Evolutionary conservation across 2,797 vertebrate species (phyloP).

Genomic region (Garrulus glandarius): DNA sequence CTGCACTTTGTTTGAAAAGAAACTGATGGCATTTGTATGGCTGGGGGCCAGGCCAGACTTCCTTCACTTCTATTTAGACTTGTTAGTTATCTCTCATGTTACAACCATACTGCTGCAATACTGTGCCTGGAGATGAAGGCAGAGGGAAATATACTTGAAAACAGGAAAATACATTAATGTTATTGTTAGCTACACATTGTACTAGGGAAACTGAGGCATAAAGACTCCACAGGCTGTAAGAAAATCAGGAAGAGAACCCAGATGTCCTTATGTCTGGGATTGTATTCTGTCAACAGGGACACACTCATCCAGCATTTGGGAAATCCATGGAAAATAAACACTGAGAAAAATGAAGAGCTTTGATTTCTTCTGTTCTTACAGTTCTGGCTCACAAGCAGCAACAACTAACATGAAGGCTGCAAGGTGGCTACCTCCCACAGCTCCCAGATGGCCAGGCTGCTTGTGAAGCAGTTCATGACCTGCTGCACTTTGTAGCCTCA

Average conservation of each 20-base stretch:
- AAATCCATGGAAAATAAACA: background rate
- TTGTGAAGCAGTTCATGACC: background rate
- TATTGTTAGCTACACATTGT: background rate
- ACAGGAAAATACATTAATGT: background rate
- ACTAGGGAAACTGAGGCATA: background rate
- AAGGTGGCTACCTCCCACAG: constrained; percentile 25
- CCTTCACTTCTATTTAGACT: background rate
- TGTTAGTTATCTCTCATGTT: background rate
- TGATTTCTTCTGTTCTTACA: background rate
- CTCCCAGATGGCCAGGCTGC: constrained; percentile 19
- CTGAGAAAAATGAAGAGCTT: background rate
- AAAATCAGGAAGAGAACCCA: background rate
- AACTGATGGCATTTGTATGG: constrained; percentile 35
- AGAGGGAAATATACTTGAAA: background rate
- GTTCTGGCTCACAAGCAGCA: background rate
- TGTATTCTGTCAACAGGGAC: background rate
- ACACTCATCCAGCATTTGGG: background rate
- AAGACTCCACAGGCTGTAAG: background rate
- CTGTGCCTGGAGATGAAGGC: background rate
- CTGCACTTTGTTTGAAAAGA: constrained; percentile 1
- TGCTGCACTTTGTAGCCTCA: background rate
- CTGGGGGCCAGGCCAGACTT: constrained; percentile 14
- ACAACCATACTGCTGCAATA: background rate
- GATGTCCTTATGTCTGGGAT: background rate
- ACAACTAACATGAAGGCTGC: background rate